A percentile compares a stretch with the other conserved stretches of the same genome.
These are phyloP conservation scores for Geococcyx californianus DNA, from an alignment of 2,113 vertebrate genomes.

Conservation along the genomic window DNA sequence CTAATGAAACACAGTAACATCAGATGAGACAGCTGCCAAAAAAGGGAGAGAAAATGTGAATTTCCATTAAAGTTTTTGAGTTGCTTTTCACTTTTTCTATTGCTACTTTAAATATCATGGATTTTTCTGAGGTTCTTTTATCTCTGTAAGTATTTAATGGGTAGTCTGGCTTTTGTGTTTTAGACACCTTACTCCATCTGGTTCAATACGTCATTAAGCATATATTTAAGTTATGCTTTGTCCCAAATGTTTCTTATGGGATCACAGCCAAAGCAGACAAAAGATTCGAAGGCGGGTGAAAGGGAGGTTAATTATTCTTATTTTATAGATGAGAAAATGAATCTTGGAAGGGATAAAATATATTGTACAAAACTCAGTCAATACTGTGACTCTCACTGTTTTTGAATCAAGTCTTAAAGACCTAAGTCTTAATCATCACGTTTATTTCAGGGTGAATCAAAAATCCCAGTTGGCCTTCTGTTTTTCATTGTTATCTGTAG, in stretches of 20 bases:
- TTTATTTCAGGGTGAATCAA: not conserved
- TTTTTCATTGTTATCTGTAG: not conserved
- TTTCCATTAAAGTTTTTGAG: slow-evolving; percentile 2
- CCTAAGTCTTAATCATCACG: not conserved
- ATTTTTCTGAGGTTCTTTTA: not conserved
- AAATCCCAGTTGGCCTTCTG: not conserved
- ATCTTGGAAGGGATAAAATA: not conserved
- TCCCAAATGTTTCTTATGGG: not conserved
- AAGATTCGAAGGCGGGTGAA: slow-evolving; percentile 8
- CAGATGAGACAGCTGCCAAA: slow-evolving; percentile 3
- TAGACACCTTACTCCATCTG: not conserved
- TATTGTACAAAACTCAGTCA: not conserved
- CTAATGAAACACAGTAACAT: slow-evolving; percentile 51
- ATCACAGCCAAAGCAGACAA: slow-evolving; percentile 37
- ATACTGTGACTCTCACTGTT: not conserved
- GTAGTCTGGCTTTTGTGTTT: not conserved
- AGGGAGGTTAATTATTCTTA: slow-evolving; percentile 22
- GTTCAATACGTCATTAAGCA: slow-evolving; percentile 45
- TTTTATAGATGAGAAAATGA: slow-evolving; percentile 12
- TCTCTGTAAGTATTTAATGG: not conserved
- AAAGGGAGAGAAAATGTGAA: not conserved
- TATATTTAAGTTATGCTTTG: slow-evolving; percentile 15
- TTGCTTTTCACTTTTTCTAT: not conserved
- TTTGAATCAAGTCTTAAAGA: not conserved
- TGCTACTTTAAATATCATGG: not conserved